Base-by-base conservation (phyloP, 2,797 vertebrate genomes). In the Periparus ater region DNA sequence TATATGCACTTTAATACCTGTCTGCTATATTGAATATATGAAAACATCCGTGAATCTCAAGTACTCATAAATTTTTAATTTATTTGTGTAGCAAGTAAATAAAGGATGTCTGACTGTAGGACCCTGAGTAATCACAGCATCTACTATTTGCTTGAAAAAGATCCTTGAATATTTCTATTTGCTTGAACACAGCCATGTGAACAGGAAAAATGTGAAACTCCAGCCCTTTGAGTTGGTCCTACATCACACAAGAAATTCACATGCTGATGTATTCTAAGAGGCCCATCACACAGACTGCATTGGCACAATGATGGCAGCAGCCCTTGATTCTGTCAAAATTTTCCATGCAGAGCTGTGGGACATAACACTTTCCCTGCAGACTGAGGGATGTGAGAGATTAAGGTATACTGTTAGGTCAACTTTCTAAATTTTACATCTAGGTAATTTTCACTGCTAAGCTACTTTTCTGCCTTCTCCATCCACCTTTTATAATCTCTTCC, bases 381-480 rank as follows among this genome's bases (percentile, higher is more conserved):
- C n/a, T 40, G 45, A 71, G 50, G 7, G 11, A 17, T 36, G 26
- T 81, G 34, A 61, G 62, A 96, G 58, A 73, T 77, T 17, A 67
- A 79, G 26, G 66, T 70, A 21, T 16, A 29, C 14, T 72, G 67
- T 88, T 88, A 51, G 15, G 36, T 67, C 45, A 81, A 53, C 70
- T 94, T 82, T 70, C 55, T 74, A 70, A 45, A 65, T n/a, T 85
- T 78, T 70, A 30, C 23, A 79, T 45, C 27, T 57, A 88, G 85
- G 85, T 89, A 81, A 72, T 66, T 83, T 96, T 95, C 70, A 95
- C 57, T 77, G 34, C 66, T 79, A 86, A 95, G 84, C 47, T 89
- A 89, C 29, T 94, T 91, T 93, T 72, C 74, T 96, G 22, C 7
- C 82, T 80, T 95, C 32, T 61, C 7, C 55, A 58, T 90, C 55